Base-by-base conservation (phyloP, 2,888 invertebrate species). In the Corythucha ciliata region DNA sequence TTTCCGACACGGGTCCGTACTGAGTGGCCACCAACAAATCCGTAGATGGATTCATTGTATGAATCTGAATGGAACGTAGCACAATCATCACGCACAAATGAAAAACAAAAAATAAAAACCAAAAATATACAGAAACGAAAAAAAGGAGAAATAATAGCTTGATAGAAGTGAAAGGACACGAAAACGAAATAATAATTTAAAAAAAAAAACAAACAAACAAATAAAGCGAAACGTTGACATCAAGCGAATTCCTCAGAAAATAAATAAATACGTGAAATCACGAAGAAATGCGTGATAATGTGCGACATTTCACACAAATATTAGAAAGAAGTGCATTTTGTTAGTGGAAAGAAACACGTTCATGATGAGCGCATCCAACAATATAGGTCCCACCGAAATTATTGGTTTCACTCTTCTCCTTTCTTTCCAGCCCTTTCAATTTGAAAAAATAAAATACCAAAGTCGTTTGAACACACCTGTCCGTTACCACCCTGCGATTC, bases 1-100 rank as follows among this genome's bases (percentile, higher is more conserved):
- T 77, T 68, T 83, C 83, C 29, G 81, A 76, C 16, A 83, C 81
- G 1, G 82, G 81, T 40, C 80, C 82, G 70, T 83, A 83, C 69
- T 83, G 83, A 26, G 81, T 81, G 54, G 70, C 69, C 44, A 83
- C 82, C 59, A 83, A 70, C 26, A 82, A 76, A 71, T 83, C 83
- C 27, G 82, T 83, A 40, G 82, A 82, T 44, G 83, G 83, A 70
- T 82, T 82, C 48, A 81, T 73, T 1, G 80, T 80, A 36, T 79
- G 72, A 26, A 79, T 73, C 45, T 75, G 57, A 48, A 33, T 33
- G 18, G 18, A n/a, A 46, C 50, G 56, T 47, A 49, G 54, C 56
- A 56, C 57, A 55, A 49, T 48, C 57, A 57, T 54, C 56, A 58
- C 54, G 58, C 54, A 32, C 47, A 39, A 46, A 48, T 42, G 46